Evolutionary conservation across 2,797 vertebrate genomes (phyloP).

Genomic region (Carcharodon carcharias): DNA sequence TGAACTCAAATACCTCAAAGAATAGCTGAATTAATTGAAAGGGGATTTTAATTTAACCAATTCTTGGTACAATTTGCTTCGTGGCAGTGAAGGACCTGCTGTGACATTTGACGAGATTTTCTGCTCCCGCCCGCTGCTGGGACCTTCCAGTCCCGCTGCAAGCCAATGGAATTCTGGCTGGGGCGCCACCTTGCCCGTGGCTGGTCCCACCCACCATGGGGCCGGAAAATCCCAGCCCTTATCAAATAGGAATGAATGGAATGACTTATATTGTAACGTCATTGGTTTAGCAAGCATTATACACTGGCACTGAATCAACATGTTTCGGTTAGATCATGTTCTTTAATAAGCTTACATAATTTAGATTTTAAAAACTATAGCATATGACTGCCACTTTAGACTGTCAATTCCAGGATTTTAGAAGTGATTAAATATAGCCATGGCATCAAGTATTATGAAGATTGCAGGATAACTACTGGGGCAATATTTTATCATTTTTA

Average conservation of each 20-base stretch:
- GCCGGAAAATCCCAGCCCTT: too few relatives aligned
- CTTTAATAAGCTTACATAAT: neutral
- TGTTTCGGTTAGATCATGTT: neutral
- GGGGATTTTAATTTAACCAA: neutral
- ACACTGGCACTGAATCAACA: neutral
- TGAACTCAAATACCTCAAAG: neutral
- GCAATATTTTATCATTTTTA: neutral
- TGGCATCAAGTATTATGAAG: neutral
- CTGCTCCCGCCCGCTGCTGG: too few relatives aligned
- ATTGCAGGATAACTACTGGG: neutral
- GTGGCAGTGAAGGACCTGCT: neutral
- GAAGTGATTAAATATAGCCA: neutral
- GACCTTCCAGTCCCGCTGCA: too few relatives aligned
- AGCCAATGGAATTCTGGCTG: too few relatives aligned
- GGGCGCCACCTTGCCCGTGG: too few relatives aligned
- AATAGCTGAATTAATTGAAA: conserved; percentile 5
- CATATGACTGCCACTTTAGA: neutral
- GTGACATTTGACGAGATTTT: neutral
- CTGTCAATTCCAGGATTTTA: neutral
- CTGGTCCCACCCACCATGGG: too few relatives aligned
- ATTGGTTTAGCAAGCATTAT: neutral
- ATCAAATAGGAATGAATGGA: neutral
- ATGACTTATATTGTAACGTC: neutral
- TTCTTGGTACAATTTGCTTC: neutral
- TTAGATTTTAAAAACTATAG: neutral